Evolutionary conservation across 1,140 invertebrate species (phyloP), one percentile per base, ranked within the genome.

Genomic region (Thereuonema tuberculata): DNA sequence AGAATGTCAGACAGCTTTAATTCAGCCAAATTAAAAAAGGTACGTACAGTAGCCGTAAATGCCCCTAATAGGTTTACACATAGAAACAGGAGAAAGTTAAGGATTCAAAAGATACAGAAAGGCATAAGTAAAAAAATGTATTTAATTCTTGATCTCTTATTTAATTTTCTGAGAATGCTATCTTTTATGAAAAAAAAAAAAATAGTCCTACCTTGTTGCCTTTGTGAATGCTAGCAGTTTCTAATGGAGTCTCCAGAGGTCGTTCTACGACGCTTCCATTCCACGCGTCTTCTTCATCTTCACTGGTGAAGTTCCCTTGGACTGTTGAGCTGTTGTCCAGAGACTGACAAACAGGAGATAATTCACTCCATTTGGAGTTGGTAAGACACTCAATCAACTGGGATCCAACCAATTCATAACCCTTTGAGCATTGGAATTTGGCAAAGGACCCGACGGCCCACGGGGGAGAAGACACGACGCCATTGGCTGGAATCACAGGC

Each of bases 371-470:
- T 5, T 58, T 54, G 2, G 58, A 54, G 26, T 58, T 59, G 20
- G 55, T 57, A 21, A 61, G 25, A 55, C 64, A 65, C 29, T 61
- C 25, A n/a, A n/a, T n/a, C n/a, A n/a, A n/a, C n/a, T n/a, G n/a
- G n/a, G n/a, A n/a, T n/a, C n/a, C n/a, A n/a, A n/a, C n/a, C n/a
- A n/a, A n/a, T n/a, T n/a, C n/a, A n/a, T n/a, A n/a, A n/a, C n/a
- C n/a, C n/a, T n/a, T n/a, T n/a, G n/a, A n/a, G 37, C 64, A 65
- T 17, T 29, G 47, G 48, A 59, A 65, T 12, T 49, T n/a, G 24
- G 62, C 46, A 2, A 31, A 55, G 2, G 64, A 65, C 1, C 62
- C 64, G 5, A 65, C 37, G 20, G 50, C 46, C 17, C 14, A 61
- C 25, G 57, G 31, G 20, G 58, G 56, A 43, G 56, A 43, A 14